Percentiles rank a stretch among this genome's conserved stretches.
phyloP scores from a whole-genome alignment of 92 coral and sea anemone genomes.

The Actinernus sp. region DNA sequence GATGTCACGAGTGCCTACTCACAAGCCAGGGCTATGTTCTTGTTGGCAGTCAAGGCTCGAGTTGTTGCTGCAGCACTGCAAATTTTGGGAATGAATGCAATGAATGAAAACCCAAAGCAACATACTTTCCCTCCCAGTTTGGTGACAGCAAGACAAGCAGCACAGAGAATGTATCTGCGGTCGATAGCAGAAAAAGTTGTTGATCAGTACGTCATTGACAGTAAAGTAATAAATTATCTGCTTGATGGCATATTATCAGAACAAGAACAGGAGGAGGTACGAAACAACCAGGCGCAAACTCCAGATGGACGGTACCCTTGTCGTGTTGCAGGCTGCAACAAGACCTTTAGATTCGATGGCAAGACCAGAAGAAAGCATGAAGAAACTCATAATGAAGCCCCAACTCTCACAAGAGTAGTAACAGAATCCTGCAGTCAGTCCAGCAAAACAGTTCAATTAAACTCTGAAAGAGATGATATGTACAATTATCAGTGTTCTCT shows the following conservation, averaged over 20 bases:
- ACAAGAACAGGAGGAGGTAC: conserved; percentile 1
- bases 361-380: conserved; percentile 20
- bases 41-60: conserved; percentile 10
- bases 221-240: not conserved
- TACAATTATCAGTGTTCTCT: conserved; percentile 16
- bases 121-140: conserved; percentile 2
- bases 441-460: not conserved
- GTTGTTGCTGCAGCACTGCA: conserved; percentile 6
- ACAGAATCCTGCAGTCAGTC: conserved; percentile 6
- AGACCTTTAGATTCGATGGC: conserved; percentile 22
- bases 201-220: conserved; percentile 7
- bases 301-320: conserved; percentile 27
- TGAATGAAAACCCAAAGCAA: conserved; percentile 5
- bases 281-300: not conserved
- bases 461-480: conserved; percentile 12
- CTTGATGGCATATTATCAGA: not conserved
- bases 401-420: conserved; percentile 2
- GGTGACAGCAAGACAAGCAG: not conserved
- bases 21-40: conserved; percentile 3
- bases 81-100: not conserved
- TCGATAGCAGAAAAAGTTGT: conserved; percentile 5
- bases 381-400: conserved; percentile 19
- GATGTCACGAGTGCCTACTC: conserved; percentile 11
- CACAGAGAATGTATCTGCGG: not conserved
- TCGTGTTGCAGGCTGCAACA: conserved; percentile 16